Conservation (phyloP, 2,888 invertebrate genomes). For the Ceraclea dissimilis region DNA sequence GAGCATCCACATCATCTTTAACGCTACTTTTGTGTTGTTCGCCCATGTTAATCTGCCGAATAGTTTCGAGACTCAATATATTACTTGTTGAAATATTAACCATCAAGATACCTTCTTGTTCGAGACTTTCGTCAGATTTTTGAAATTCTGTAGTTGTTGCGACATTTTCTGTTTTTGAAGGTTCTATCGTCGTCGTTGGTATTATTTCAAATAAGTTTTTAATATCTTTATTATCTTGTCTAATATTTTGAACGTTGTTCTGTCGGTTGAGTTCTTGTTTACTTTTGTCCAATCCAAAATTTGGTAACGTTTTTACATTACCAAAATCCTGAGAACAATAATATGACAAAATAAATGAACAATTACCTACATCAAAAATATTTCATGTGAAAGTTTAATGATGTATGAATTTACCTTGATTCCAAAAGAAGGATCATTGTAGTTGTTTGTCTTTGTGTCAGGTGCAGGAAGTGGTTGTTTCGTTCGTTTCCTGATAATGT, state of each 20-base stretch:
- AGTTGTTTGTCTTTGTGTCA: conserved; percentile 45
- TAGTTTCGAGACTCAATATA: conserved; percentile 43
- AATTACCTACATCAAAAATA: no score
- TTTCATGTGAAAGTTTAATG: no score
- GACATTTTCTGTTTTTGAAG: neutral
- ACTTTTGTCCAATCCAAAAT: conserved; percentile 11
- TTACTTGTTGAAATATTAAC: conserved; percentile 44
- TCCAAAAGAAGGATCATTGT: conserved; percentile 42
- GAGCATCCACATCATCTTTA: conserved; percentile 16
- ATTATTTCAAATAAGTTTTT: conserved; percentile 1
- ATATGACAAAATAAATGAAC: neutral
- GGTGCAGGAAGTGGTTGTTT: conserved; percentile 51
- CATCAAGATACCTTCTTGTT: conserved; percentile 46
- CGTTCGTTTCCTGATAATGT: conserved; percentile 62
- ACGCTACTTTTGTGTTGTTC: conserved; percentile 17
- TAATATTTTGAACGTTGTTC: conserved; percentile 2
- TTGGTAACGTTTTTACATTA: conserved; percentile 6
- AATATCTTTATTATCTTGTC: conserved; percentile 3
- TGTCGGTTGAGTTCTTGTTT: conserved; percentile 19
- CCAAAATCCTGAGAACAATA: conserved; percentile 6
- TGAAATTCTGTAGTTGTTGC: conserved; percentile 5
- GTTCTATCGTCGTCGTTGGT: neutral
- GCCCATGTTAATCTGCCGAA: conserved; percentile 38
- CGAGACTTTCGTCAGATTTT: conserved; percentile 35
- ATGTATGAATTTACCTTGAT: conserved; percentile 44